Conservation (phyloP, 2,888 invertebrate species). For the Melipona beecheii region DNA sequence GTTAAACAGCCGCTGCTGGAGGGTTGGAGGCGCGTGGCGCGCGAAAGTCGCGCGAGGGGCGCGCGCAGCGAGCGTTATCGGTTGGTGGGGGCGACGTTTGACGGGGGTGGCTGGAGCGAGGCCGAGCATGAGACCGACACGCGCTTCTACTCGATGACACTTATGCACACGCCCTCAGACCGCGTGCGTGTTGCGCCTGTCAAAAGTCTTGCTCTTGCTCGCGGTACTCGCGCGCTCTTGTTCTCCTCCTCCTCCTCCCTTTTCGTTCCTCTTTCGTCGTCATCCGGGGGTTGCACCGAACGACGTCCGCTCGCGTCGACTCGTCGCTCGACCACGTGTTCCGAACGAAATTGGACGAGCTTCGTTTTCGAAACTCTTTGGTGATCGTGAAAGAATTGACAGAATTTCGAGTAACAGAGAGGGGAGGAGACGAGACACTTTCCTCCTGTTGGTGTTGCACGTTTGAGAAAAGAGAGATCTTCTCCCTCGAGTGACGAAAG, state of each 20-base stretch:
- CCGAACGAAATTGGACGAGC: too few species aligned
- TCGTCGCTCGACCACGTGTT: neutral
- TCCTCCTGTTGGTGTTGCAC: neutral
- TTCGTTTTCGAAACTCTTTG: neutral
- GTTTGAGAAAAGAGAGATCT: neutral
- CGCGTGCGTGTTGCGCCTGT: conserved; percentile 65
- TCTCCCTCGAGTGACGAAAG: neutral
- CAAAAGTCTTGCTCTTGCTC: conserved; percentile 42
- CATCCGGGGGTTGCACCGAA: conserved; percentile 5
- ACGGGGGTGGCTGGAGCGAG: conserved; percentile 63
- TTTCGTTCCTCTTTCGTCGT: neutral
- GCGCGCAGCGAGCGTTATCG: conserved; percentile 60
- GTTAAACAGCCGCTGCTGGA: conserved; percentile 10
- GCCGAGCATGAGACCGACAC: conserved; percentile 78
- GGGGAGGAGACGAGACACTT: too few species aligned
- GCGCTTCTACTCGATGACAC: conserved; percentile 77
- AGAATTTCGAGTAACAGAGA: too few species aligned
- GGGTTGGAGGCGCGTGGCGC: conserved; percentile 40
- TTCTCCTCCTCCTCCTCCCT: conserved; percentile 31
- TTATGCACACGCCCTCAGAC: conserved; percentile 75
- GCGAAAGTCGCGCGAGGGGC: conserved; percentile 42
- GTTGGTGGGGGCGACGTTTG: conserved; percentile 65
- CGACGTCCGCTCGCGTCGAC: neutral
- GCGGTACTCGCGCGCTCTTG: conserved; percentile 19
- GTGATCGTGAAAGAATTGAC: neutral